Evolutionary conservation across 1,140 invertebrate genomes (phyloP).

Genomic region (Dermatophagoides farinae): DNA sequence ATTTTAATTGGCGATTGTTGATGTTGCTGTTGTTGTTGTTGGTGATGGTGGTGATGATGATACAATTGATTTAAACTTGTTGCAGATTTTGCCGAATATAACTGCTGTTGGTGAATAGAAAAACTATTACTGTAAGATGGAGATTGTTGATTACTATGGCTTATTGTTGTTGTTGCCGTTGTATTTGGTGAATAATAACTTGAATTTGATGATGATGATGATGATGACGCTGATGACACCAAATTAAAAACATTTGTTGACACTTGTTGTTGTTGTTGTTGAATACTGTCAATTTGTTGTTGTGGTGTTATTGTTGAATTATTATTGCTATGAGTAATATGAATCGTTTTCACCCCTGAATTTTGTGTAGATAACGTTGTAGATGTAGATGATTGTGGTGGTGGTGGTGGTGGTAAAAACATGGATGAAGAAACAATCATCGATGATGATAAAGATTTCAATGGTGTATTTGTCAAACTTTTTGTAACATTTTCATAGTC

Average conservation of each 20-base stretch:
- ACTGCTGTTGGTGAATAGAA: background rate
- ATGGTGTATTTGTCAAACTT: background rate
- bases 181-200: background rate
- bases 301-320: too few relatives aligned
- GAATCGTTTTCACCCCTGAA: slow-evolving; percentile 1
- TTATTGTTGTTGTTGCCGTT: background rate
- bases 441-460: background rate
- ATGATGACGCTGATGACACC: too few relatives aligned
- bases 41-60: background rate
- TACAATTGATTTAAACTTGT: background rate
- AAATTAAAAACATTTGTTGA: background rate
- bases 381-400: background rate
- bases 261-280: background rate
- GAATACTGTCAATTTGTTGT: background rate
- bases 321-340: background rate
- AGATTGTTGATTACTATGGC: background rate
- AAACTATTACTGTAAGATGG: background rate
- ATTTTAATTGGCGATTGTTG: background rate
- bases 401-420: background rate
- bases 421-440: background rate
- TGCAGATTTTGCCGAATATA: background rate
- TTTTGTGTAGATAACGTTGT: background rate
- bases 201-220: background rate
- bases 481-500: background rate
- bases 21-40: background rate